Base-by-base conservation (phyloP, 35 echinoderm and acorn worm genomes). In the Diadema setosum region DNA sequence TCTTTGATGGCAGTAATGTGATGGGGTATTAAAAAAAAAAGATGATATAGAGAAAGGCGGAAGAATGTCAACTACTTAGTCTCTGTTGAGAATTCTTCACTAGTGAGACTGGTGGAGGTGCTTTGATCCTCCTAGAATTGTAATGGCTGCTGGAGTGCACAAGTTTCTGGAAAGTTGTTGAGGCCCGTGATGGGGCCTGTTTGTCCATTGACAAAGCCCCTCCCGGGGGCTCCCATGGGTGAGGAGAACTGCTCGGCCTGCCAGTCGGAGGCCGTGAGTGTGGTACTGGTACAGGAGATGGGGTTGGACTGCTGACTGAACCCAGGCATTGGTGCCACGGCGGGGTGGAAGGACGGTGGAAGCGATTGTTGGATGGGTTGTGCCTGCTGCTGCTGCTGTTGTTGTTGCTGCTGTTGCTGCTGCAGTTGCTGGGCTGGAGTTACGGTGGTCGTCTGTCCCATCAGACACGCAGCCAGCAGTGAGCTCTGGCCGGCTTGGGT, bases 321-420 rank as follows among this genome's bases (percentile, higher is more conserved):
- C n/a, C n/a, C n/a, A n/a, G n/a, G n/a, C n/a, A n/a, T n/a, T n/a
- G n/a, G n/a, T n/a, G n/a, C n/a, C n/a, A n/a, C n/a, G n/a, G n/a
- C n/a, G n/a, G n/a, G n/a, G 35, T 35, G 24, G 73, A 41, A 36
- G 25, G 40, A 21, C 37, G 73, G 73, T 78, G 73, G 73, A 78
- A 87, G 63, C n/a, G 85, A 69, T 65, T 87, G 85, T 39, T 87
- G 60, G 43, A 87, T 70, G 40, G 85, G 45, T 46, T 87, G 85
- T 46, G 31, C 24, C 17, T 42, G 63, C 5, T 73, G 80, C 44
- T 90, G 52, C 35, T 82, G 59, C 39, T 69, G 80, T 67, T 69
- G 58, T 70, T 90, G 88, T n/a, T 65, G 80, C 40, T 83, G 88
- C 60, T 42, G 61, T 27, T 46, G 5, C 25, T 81, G 76, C 36